Conservation (phyloP, 2,113 vertebrate genomes). For the Phasianus colchicus region DNA sequence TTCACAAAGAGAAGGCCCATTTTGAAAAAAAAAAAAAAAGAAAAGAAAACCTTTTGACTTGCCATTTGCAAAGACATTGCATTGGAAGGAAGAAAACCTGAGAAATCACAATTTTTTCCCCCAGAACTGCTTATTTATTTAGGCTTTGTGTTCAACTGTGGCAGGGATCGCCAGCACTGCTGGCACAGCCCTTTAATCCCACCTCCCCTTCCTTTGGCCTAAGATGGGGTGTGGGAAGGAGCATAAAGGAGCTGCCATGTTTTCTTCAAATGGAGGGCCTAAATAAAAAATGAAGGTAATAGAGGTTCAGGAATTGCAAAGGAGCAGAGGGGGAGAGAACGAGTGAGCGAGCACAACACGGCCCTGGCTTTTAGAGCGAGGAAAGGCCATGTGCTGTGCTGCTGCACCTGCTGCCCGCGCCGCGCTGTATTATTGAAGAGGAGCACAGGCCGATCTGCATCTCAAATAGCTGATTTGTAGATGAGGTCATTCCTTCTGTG, state of each 20-base stretch:
- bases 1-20: background rate
- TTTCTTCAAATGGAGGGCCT: slow-evolving; percentile 43
- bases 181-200: background rate
- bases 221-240: background rate
- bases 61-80: background rate
- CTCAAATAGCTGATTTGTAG: slow-evolving; percentile 83
- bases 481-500: slow-evolving; percentile 81
- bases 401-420: slow-evolving; percentile 81
- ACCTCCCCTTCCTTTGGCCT: background rate
- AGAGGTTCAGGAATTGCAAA: slow-evolving; percentile 64
- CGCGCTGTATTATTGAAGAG: slow-evolving; percentile 67
- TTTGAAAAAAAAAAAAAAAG: background rate
- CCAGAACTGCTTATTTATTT: background rate
- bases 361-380: slow-evolving; percentile 59
- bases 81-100: background rate
- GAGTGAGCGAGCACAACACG: background rate
- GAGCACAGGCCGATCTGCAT: slow-evolving; percentile 79
- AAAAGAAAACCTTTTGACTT: background rate
- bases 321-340: slow-evolving; percentile 52
- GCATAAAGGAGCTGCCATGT: slow-evolving; percentile 21
- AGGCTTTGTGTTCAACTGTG: background rate
- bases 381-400: slow-evolving; percentile 59
- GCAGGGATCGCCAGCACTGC: background rate
- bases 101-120: background rate
- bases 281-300: slow-evolving; percentile 73